These are phyloP conservation scores for Puntigrus tetrazona DNA, from an alignment of 2,113 vertebrate species.

Conservation along the genomic window DNA sequence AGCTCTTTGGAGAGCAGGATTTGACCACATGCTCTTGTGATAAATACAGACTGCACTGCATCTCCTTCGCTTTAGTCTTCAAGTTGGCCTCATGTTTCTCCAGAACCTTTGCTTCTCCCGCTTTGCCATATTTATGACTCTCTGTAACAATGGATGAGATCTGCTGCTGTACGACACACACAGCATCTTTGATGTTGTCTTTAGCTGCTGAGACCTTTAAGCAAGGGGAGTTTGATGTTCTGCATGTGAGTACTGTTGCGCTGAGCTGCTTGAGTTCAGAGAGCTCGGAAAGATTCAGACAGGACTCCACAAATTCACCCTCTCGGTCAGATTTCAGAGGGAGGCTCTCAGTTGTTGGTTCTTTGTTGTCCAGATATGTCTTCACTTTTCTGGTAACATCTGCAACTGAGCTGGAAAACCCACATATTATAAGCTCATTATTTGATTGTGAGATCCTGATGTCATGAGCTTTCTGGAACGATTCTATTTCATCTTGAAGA, in stretches of 20 bases:
- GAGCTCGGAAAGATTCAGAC: conserved; percentile 49
- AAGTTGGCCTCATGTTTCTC: conserved; percentile 54
- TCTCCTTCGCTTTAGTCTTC: conserved; percentile 51
- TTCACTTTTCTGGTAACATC: conserved; percentile 55
- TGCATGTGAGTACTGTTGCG: conserved; percentile 34
- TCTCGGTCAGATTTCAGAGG: conserved; percentile 48
- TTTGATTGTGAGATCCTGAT: conserved; percentile 47
- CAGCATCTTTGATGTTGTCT: conserved; percentile 53
- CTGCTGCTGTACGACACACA: conserved; percentile 38
- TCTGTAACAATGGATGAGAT: conserved; percentile 43
- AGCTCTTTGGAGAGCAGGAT: background rate
- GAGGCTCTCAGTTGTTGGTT: conserved; percentile 47
- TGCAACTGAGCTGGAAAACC: conserved; percentile 55
- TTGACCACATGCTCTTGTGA: background rate
- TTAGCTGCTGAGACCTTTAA: conserved; percentile 58
- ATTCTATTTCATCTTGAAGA: conserved; percentile 51
- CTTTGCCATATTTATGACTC: conserved; percentile 54
- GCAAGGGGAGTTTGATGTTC: conserved; percentile 22
- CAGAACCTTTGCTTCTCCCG: conserved; percentile 62
- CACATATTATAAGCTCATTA: conserved; percentile 54
- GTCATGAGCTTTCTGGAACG: conserved; percentile 22
- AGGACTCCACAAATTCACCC: conserved; percentile 57
- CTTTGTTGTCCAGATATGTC: conserved; percentile 59
- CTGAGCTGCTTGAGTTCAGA: conserved; percentile 53
- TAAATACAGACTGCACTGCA: conserved; percentile 53